Percentiles rank a stretch among this genome's conserved stretches.
Evolutionary conservation across 1,140 invertebrate genomes (phyloP).

Genomic region (Ridgeia piscesae): DNA sequence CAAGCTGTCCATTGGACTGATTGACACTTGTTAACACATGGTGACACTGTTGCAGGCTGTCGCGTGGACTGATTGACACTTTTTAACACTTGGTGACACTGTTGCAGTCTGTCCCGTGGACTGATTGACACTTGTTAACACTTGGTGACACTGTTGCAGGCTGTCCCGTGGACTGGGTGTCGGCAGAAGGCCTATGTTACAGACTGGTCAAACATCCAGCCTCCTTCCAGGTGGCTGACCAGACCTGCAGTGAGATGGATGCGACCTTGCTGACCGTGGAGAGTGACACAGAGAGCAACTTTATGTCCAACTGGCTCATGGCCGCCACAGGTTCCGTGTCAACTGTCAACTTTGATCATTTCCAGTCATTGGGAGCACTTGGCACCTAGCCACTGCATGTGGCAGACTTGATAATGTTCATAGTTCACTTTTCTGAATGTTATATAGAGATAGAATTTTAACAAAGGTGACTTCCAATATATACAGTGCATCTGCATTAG

Average conservation of each 20-base stretch:
- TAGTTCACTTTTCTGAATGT: no score
- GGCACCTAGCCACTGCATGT: no score
- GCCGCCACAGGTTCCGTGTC: not conserved
- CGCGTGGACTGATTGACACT: not conserved
- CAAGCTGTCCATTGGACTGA: not conserved
- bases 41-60: not conserved
- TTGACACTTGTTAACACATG: not conserved
- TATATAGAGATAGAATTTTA: no score
- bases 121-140: not conserved
- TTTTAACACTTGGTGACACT: not conserved
- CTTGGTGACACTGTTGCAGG: slow-evolving; percentile 5
- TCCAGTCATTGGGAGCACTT: no score
- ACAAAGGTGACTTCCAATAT: no score
- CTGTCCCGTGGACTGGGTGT: not conserved
- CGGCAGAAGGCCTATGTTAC: not conserved
- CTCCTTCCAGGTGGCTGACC: not conserved
- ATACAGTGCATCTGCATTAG: no score
- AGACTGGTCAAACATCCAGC: not conserved
- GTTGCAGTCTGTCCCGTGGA: not conserved
- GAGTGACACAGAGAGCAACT: slow-evolving; percentile 1
- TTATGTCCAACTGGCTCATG: slow-evolving; percentile 6
- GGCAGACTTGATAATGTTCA: no score
- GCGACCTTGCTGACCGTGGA: slow-evolving; percentile 2
- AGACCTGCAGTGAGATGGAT: not conserved
- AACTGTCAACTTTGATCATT: no score